phyloP scores from a whole-genome alignment of 2,797 vertebrate species.

The Rallus crepitans region DNA sequence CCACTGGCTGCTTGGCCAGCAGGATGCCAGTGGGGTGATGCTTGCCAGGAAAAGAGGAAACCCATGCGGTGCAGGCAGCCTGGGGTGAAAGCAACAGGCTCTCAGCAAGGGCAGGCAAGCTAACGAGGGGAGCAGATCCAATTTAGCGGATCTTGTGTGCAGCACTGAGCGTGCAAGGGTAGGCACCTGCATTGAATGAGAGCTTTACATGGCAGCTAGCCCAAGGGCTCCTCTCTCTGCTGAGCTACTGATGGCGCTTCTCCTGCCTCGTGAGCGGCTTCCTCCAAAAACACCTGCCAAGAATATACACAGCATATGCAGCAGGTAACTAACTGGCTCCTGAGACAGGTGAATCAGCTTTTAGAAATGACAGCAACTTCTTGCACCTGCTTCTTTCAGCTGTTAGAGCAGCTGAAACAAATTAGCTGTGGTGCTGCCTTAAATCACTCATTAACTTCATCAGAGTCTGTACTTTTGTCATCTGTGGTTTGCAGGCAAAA shows the following conservation, averaged over 20 bases:
- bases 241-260: not conserved
- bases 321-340: not conserved
- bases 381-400: not conserved
- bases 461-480: not conserved
- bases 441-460: not conserved
- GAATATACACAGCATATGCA: not conserved
- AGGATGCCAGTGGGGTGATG: not conserved
- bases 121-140: not conserved
- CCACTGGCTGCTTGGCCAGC: not conserved
- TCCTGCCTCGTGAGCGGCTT: not conserved
- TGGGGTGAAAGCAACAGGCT: not conserved
- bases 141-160: not conserved
- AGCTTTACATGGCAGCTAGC: not conserved
- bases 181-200: fast-evolving
- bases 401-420: not conserved
- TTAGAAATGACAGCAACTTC: not conserved
- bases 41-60: not conserved
- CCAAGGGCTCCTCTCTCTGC: not conserved
- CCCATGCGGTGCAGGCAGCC: not conserved
- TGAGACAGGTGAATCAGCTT: not conserved
- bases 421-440: not conserved
- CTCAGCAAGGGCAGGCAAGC: not conserved
- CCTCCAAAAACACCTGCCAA: not conserved
- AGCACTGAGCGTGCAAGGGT: fast-evolving
- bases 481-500: not conserved